phyloP scores from a whole-genome alignment of 2,888 invertebrate species.

The Xanthostigma xanthostigma region DNA sequence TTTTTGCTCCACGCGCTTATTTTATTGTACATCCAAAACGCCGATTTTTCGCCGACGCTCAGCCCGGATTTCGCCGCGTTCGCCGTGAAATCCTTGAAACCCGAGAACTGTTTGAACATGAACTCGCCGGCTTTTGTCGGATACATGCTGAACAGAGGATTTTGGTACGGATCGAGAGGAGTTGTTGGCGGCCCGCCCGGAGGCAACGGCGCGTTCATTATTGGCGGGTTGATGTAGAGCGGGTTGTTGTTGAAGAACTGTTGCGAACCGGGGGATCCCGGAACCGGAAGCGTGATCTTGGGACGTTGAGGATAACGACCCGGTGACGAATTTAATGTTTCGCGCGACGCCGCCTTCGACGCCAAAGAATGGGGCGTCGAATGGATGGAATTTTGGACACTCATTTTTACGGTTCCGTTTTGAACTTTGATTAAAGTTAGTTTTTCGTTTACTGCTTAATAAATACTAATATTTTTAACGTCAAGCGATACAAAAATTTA shows the following conservation, averaged over 20 bases:
- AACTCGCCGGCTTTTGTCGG: conserved; percentile 58
- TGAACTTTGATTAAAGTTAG: too few species aligned
- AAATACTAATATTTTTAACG: too few species aligned
- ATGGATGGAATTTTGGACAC: too few species aligned
- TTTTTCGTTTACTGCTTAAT: too few species aligned
- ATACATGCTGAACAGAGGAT: conserved; percentile 32
- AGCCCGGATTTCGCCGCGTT: conserved; percentile 60
- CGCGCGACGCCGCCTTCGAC: too few species aligned
- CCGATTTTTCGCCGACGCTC: conserved; percentile 69
- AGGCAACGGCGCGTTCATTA: not conserved
- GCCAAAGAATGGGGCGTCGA: too few species aligned
- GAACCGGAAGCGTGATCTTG: conserved; percentile 1
- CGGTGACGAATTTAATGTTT: too few species aligned
- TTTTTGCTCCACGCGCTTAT: conserved; percentile 59
- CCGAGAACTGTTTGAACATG: conserved; percentile 66
- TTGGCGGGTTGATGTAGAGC: conserved; percentile 7
- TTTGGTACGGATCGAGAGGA: conserved; percentile 9
- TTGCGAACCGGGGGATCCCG: conserved; percentile 1
- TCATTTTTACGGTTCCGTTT: too few species aligned
- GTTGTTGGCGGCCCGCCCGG: conserved; percentile 5
- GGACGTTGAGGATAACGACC: not conserved
- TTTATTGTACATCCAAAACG: conserved; percentile 66
- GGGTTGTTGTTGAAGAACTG: conserved; percentile 2
- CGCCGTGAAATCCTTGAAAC: conserved; percentile 60
- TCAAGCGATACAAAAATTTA: too few species aligned